Percentiles rank a stretch among this genome's conserved stretches.
Evolutionary conservation across 2,888 invertebrate species (phyloP).

Genomic region (Clusia tigrina): DNA sequence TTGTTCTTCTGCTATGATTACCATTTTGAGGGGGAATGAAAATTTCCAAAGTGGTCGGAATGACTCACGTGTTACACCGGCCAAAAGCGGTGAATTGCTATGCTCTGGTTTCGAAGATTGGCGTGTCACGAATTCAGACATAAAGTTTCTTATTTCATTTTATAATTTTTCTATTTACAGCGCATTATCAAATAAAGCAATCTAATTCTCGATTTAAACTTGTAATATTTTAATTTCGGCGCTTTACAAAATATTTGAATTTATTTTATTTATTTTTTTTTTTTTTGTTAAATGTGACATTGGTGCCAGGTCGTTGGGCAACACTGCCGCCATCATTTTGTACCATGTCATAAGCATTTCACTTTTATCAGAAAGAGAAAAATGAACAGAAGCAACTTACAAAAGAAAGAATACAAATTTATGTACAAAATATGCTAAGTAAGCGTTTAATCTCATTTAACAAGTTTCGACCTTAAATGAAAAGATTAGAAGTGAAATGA

Average conservation of each 20-base stretch:
- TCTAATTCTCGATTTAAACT: background rate
- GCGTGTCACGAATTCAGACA: too few relatives aligned
- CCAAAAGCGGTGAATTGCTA: too few relatives aligned
- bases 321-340: background rate
- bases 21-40: too few relatives aligned
- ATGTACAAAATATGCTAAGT: background rate
- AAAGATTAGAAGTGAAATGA: background rate
- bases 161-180: too few relatives aligned
- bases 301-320: background rate
- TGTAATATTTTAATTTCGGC: background rate
- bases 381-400: background rate
- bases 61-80: too few relatives aligned
- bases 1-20: too few relatives aligned
- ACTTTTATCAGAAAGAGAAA: background rate
- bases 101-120: too few relatives aligned
- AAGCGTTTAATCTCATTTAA: background rate
- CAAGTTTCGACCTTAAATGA: background rate
- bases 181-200: background rate
- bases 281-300: too few relatives aligned
- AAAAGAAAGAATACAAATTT: background rate
- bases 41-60: too few relatives aligned
- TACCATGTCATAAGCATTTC: background rate
- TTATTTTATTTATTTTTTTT: too few relatives aligned
- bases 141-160: too few relatives aligned
- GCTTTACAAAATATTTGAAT: too few relatives aligned